Evolutionary conservation across 2,113 vertebrate genomes (phyloP).

Genomic region (Protomyctophum bolini): DNA sequence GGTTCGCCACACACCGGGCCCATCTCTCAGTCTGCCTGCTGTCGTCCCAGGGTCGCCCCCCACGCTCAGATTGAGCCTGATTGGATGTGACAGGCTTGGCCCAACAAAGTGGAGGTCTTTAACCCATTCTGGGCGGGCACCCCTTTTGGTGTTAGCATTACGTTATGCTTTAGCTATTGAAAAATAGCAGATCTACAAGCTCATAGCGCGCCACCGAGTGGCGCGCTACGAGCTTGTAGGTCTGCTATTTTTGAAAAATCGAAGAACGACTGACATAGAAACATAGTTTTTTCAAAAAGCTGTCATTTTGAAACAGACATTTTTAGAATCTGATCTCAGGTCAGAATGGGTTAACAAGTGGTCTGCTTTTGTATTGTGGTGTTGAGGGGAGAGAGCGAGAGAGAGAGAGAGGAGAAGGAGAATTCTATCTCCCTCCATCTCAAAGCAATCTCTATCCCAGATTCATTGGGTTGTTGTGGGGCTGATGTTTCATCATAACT

Average conservation of each 20-base stretch:
- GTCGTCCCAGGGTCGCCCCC: constrained; percentile 51
- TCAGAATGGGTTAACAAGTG: no score
- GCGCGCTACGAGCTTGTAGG: no score
- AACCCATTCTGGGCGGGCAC: no score
- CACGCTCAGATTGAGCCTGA: constrained; percentile 64
- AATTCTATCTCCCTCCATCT: constrained; percentile 51
- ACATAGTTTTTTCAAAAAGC: no score
- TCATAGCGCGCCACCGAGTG: no score
- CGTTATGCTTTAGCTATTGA: no score
- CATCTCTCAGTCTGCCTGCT: constrained; percentile 43
- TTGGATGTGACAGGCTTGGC: constrained; percentile 72
- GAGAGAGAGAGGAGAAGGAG: constrained; percentile 46
- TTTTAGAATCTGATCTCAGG: no score
- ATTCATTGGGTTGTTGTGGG: not conserved
- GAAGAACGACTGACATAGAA: no score
- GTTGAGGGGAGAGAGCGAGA: constrained; percentile 15
- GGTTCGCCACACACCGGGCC: constrained; percentile 45
- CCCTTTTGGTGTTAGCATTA: no score
- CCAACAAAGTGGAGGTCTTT: constrained; percentile 73
- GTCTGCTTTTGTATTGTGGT: constrained; percentile 53
- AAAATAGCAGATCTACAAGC: no score
- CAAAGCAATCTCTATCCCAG: constrained; percentile 46
- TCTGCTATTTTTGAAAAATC: no score
- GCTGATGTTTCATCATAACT: constrained; percentile 57
- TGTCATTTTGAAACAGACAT: no score